A percentile compares a stretch with the other conserved stretches of the same genome.
Evolutionary conservation across 2,113 vertebrate species (phyloP).

Genomic region (Oxygymnocypris stewartii): DNA sequence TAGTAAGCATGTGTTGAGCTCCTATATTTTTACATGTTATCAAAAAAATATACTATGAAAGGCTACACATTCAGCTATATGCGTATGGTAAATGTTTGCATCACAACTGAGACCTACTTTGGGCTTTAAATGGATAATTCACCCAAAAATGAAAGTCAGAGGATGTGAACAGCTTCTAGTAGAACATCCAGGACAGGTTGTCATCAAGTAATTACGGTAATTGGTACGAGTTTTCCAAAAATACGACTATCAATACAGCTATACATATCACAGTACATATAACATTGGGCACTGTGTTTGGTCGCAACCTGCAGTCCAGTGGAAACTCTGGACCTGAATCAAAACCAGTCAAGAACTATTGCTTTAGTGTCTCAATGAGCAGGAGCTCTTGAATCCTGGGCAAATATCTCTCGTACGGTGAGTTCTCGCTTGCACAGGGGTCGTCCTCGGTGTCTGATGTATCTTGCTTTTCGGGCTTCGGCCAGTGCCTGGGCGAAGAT

Average conservation of each 20-base stretch:
- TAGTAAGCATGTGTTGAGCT: too few relatives aligned
- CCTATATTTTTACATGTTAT: too few relatives aligned
- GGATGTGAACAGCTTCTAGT: background rate
- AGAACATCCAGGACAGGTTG: background rate
- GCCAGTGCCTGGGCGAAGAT: constrained; percentile 66
- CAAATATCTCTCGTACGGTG: constrained; percentile 63
- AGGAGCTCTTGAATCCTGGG: constrained; percentile 40
- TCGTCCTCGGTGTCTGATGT: constrained; percentile 69
- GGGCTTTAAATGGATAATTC: too few relatives aligned
- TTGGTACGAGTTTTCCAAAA: background rate
- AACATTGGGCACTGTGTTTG: background rate
- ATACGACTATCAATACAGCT: background rate
- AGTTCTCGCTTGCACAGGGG: constrained; percentile 67
- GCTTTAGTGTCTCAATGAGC: background rate
- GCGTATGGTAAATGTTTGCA: background rate
- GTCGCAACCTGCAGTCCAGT: background rate
- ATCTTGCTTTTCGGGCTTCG: constrained; percentile 70
- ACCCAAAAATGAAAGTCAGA: background rate
- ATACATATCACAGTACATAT: background rate
- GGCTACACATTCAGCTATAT: too few relatives aligned
- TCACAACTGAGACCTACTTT: too few relatives aligned
- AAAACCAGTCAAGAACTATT: background rate
- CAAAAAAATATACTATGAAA: too few relatives aligned
- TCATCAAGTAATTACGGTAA: background rate
- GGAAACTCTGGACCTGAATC: background rate